A percentile compares a stretch with the other conserved stretches of the same genome.
Evolutionary conservation across 2,797 vertebrate genomes (phyloP).

Genomic region (Cirrhinus molitorella): DNA sequence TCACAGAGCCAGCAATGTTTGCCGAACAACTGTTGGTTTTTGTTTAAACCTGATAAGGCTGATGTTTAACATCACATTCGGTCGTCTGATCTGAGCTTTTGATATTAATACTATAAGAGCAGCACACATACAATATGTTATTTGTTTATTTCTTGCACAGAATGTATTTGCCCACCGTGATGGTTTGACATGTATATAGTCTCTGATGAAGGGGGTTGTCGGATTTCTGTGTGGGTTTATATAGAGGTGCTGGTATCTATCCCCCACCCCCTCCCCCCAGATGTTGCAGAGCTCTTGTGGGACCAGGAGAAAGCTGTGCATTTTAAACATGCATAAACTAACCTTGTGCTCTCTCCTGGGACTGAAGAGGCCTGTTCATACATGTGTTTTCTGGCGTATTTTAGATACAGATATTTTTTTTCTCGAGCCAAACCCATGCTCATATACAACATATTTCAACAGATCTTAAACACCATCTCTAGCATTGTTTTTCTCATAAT

Average conservation of each 20-base stretch:
- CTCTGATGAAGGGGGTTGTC: slow-evolving; percentile 20
- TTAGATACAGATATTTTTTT: neutral
- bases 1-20: slow-evolving; percentile 29
- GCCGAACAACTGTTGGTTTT: slow-evolving; percentile 18
- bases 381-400: slow-evolving; percentile 33
- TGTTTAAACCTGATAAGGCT: slow-evolving; percentile 17
- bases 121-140: neutral
- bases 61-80: slow-evolving; percentile 19
- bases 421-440: slow-evolving; percentile 26
- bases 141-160: slow-evolving; percentile 30
- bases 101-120: neutral
- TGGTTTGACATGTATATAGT: slow-evolving; percentile 37
- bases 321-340: slow-evolving; percentile 56
- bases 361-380: slow-evolving; percentile 33
- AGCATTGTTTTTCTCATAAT: slow-evolving; percentile 20
- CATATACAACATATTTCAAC: neutral
- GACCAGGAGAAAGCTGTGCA: slow-evolving; percentile 49
- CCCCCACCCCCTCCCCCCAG: slow-evolving; percentile 39
- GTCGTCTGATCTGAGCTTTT: neutral
- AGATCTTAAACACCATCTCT: neutral
- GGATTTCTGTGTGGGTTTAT: slow-evolving; percentile 43
- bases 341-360: slow-evolving; percentile 40
- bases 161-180: slow-evolving; percentile 15
- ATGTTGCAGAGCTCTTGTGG: slow-evolving; percentile 47
- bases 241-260: slow-evolving; percentile 39